Evolutionary conservation across 2,888 invertebrate species (phyloP).

Genomic region (Eupithecia abbreviata): DNA sequence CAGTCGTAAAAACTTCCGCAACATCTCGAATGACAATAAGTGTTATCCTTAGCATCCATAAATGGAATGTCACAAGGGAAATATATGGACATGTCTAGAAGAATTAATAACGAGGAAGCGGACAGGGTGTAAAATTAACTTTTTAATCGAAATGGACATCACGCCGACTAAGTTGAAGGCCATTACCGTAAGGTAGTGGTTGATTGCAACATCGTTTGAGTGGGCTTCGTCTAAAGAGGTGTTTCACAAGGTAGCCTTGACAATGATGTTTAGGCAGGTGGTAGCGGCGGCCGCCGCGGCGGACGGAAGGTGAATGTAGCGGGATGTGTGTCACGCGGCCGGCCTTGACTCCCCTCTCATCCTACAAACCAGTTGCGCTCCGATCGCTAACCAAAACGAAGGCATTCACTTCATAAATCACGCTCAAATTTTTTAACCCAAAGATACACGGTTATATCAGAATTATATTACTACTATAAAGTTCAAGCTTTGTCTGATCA

Average conservation of each 20-base stretch:
- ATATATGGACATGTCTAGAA: constrained; percentile 20
- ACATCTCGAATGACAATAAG: constrained; percentile 30
- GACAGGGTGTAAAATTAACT: constrained; percentile 22
- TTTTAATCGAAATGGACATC: constrained; percentile 50
- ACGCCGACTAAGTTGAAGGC: constrained; percentile 54
- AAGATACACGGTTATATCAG: constrained; percentile 13
- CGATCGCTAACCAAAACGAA: constrained; percentile 49
- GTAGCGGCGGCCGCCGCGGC: constrained; percentile 57
- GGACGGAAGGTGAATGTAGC: constrained; percentile 80
- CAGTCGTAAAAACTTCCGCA: constrained; percentile 34
- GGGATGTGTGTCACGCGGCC: constrained; percentile 76
- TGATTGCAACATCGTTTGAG: constrained; percentile 65
- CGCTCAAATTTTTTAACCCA: constrained; percentile 19
- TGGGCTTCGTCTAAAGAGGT: constrained; percentile 61
- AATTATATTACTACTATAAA: not conserved
- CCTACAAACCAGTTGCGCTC: constrained; percentile 59
- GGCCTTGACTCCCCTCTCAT: constrained; percentile 79
- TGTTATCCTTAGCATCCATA: constrained; percentile 21
- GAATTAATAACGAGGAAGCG: constrained; percentile 47
- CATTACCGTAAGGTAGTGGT: constrained; percentile 53
- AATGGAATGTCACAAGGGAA: constrained; percentile 17
- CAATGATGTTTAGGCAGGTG: constrained; percentile 73
- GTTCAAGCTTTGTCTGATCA: constrained; percentile 4
- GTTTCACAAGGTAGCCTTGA: constrained; percentile 80
- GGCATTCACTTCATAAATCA: constrained; percentile 42